These are phyloP conservation scores for Acleris emargana DNA, from an alignment of 2,888 invertebrate species.

Conservation along the genomic window DNA sequence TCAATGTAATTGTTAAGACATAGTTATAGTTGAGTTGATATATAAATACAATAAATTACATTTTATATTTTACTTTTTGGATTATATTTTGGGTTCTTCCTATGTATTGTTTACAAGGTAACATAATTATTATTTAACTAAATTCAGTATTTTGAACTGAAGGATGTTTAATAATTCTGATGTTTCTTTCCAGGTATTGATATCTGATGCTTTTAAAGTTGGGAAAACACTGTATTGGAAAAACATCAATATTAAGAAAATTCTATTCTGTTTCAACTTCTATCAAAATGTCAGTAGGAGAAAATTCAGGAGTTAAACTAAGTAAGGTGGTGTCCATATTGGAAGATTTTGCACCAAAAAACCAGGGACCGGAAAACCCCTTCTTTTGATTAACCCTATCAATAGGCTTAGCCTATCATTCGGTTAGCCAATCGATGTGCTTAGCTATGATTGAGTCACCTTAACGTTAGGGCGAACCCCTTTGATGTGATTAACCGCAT, in stretches of 20 bases:
- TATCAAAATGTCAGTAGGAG: slow-evolving; percentile 61
- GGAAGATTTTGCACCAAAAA: slow-evolving; percentile 87
- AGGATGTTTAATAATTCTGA: background rate
- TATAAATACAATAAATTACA: slow-evolving; percentile 15
- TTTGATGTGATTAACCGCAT: too few relatives aligned
- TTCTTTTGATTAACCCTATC: too few relatives aligned
- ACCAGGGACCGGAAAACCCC: too few relatives aligned
- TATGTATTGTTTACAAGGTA: slow-evolving; percentile 15
- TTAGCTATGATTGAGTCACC: too few relatives aligned
- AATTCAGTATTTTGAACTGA: too few relatives aligned
- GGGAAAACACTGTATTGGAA: slow-evolving; percentile 50
- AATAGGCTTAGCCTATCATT: too few relatives aligned
- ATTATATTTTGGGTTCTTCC: slow-evolving; percentile 11
- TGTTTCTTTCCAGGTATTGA: background rate
- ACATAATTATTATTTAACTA: background rate
- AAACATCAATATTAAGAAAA: slow-evolving; percentile 46
- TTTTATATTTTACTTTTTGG: slow-evolving; percentile 7
- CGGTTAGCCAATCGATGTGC: too few relatives aligned
- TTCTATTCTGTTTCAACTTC: slow-evolving; percentile 47
- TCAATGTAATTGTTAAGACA: slow-evolving; percentile 21
- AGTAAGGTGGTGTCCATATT: slow-evolving; percentile 83
- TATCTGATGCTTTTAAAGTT: slow-evolving; percentile 66
- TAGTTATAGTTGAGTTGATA: slow-evolving; percentile 7
- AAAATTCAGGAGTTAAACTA: slow-evolving; percentile 72
- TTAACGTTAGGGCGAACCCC: too few relatives aligned